Conservation (phyloP, 23 tunicate species). For the Ascidia mentula region DNA sequence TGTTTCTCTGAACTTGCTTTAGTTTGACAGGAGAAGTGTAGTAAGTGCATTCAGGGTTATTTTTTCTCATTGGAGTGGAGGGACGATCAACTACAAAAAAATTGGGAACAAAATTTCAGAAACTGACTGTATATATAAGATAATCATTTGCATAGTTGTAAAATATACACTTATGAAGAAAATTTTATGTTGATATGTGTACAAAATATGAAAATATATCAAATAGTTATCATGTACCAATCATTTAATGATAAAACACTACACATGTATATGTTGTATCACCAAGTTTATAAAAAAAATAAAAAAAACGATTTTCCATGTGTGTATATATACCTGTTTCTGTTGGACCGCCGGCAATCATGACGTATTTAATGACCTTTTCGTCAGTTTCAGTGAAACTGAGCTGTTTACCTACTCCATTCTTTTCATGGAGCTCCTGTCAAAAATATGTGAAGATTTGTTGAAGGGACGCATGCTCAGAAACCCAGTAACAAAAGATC, state of each 20-base stretch:
- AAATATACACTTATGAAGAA: too few species aligned
- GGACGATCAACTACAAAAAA: conserved; percentile 21
- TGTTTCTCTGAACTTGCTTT: conserved; percentile 52
- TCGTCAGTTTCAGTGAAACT: neutral
- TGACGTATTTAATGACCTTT: neutral
- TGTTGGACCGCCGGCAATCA: neutral
- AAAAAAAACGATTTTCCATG: too few species aligned
- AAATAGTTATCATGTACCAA: too few species aligned
- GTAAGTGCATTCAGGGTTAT: neutral
- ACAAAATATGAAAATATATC: too few species aligned
- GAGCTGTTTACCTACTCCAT: neutral
- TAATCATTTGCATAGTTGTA: too few species aligned
- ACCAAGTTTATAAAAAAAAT: too few species aligned
- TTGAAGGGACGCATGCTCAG: neutral
- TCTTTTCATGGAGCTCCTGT: conserved; percentile 2
- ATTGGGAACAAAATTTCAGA: too few species aligned
- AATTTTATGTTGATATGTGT: too few species aligned
- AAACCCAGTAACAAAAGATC: too few species aligned
- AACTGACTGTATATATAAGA: too few species aligned
- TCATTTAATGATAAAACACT: too few species aligned
- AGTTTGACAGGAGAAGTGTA: conserved; percentile 52
- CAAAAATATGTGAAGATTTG: neutral
- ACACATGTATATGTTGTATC: too few species aligned
- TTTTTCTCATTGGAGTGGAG: conserved; percentile 38
- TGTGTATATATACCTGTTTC: neutral